phyloP scores from a whole-genome alignment of 2,113 vertebrate species.

The Syngnathus typhle region DNA sequence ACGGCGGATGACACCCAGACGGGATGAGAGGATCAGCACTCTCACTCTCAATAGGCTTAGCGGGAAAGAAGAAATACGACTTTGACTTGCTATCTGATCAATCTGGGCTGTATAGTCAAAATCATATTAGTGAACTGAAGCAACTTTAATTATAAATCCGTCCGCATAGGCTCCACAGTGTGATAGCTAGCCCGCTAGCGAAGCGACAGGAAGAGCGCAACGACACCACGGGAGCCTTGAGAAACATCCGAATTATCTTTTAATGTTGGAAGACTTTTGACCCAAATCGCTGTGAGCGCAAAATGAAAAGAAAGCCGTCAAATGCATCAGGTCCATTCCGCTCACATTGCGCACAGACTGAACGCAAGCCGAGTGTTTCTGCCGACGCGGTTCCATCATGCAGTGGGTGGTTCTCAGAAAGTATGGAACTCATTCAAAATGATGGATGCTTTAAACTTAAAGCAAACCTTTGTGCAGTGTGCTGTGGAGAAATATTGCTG shows the following conservation, averaged over 20 bases:
- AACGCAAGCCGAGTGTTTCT: too few species aligned
- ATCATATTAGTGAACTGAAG: constrained; percentile 49
- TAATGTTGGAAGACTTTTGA: constrained; percentile 50
- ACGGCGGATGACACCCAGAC: constrained; percentile 13
- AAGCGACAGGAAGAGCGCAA: constrained; percentile 13
- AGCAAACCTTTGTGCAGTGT: too few species aligned
- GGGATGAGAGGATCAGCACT: constrained; percentile 35
- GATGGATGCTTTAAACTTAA: too few species aligned
- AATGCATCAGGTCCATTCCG: background rate
- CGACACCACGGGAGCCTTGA: constrained; percentile 42
- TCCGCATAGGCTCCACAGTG: constrained; percentile 28
- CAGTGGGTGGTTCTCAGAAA: too few species aligned
- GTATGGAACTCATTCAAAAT: too few species aligned
- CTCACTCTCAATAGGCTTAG: constrained; percentile 56
- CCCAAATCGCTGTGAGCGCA: constrained; percentile 25
- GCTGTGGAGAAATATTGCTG: too few species aligned
- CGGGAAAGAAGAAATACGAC: constrained; percentile 38
- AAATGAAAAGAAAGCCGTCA: constrained; percentile 4
- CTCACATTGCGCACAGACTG: background rate
- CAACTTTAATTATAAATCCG: constrained; percentile 65
- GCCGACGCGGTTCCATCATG: too few species aligned
- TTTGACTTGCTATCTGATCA: constrained; percentile 52
- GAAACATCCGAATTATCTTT: constrained; percentile 35
- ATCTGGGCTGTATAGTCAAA: constrained; percentile 37
- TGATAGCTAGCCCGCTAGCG: constrained; percentile 15